Evolutionary conservation across 2,888 invertebrate genomes (phyloP), one percentile per base, ranked within the genome.

Genomic region (Linhomoeus sp.): DNA sequence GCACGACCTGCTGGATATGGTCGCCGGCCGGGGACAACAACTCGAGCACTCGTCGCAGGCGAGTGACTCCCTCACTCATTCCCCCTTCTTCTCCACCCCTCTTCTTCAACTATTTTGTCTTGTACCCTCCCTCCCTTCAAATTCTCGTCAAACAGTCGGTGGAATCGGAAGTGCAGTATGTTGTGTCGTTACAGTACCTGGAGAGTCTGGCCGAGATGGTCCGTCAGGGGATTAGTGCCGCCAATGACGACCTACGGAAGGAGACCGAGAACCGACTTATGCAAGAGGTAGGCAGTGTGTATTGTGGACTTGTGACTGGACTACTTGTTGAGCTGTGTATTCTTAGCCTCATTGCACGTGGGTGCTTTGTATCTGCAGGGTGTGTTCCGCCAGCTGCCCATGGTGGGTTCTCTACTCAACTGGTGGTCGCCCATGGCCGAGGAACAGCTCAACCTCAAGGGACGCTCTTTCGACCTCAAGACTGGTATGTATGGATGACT

Each of bases 191-290:
- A 29, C 76, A 82, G 64, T 83, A 83, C 45, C 72, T 94, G 49
- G 87, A 87, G 60, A 81, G 84, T 42, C 87, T 94, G 84, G 82
- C 87, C 9, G 88, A 92, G 70, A 81, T 90, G 46, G 79, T 94
- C 1, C 83, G 56, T 20, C 55, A 55, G 62, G 83, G 86, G 45
- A 94, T 94, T 57, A 83, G 85, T 66, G 82, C 82, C 2, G 92
- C 90, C 0, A 84, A 83, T 46, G 77, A 82, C 54, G 90, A 92
- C 67, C 69, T 94, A 45, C 80, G 82, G 65, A 79, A 81, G 52
- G 90, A 88, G 71, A 83, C 80, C 54, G 81, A 84, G 46, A 81
- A 84, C 61, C 78, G 82, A 55, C 70, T 88, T 15, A 83, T 86
- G 80, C 84, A 87, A 65, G 90, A 90, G 62, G 70, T 67, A 12